Base-by-base conservation (phyloP, 37 sponge, comb jelly and placozoan genomes). In the Agelas oroides region DNA sequence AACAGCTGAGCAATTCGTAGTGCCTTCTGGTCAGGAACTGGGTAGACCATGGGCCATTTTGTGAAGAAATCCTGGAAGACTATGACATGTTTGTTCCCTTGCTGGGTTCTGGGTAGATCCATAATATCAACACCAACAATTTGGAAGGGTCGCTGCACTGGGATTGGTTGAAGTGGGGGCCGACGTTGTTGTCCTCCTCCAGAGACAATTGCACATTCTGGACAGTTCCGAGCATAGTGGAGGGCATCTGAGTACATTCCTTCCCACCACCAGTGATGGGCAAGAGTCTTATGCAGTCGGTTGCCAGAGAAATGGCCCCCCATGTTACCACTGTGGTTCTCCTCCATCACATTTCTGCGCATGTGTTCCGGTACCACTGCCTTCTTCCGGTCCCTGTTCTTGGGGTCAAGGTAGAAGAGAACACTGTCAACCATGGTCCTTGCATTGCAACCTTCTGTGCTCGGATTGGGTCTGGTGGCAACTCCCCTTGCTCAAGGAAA, bases 221-320 rank as follows among this genome's bases (percentile, higher is more conserved):
- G 90, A 46, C 90, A 90, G 20, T 20, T 34, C 65, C 79, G 78
- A 27, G 72, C 76, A 70, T 52, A 73, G 0, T 57, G 19, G 0
- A 79, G 12, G 0, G 57, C 76, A 56, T 81, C 82, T 25, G 24
- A 1, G 35, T 60, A 90, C 91, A 90, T 86, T 2, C 75, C 39
- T 21, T 78, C 60, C 90, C 86, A 90, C 80, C 86, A 90, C 90
- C 90, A 84, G 0, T 18, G 32, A 15, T n/a, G 36, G 0, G 59
- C 52, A 0, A 90, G 16, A 0, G 67, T 61, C 32, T 33, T 36
- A 39, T 71, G 85, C 32, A 78, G 8, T 16, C 80, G 36, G 0
- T 63, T 74, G 17, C 81, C 86, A 37, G 86, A 90, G 70, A 90
- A 90, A 36, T 90, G 90, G 0, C 80, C 90, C 2, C 52, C 56